Base-by-base conservation (phyloP, 2,888 invertebrate species). In the Euclidia mi region DNA sequence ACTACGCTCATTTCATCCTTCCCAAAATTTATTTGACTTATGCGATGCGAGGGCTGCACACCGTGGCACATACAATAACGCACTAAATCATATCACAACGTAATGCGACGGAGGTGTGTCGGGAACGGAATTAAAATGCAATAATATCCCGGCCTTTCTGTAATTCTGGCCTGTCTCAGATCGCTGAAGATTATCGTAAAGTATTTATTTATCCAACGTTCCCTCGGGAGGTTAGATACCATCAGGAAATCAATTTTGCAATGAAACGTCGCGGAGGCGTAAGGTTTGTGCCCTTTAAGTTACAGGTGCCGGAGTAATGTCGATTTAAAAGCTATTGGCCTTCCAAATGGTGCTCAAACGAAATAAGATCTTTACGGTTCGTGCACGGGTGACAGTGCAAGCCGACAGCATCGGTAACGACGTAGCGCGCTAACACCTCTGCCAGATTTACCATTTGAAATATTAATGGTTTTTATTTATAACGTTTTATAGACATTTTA, bases 161-260 rank as follows among this genome's bases (percentile, higher is more conserved):
- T 92, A 92, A 91, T 91, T 84, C 90, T 84, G 89, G 87, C 87
- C 91, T 92, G 92, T 90, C 92, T 88, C 88, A 82, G 91, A 92
- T 91, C 88, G 83, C 73, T 63, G 78, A 73, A 91, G 92, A 94
- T 94, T 91, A 92, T 91, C 90, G 86, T 88, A 90, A 91, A 92
- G 89, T 92, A 92, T 93, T 94, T 94, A 94, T 94, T 93, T 94
- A 91, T 91, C 91, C 91, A 90, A 65, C 79, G 80, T 89, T 88
- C 91, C 92, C 91, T 88, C 84, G 79, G 91, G 93, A 90, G 85
- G 84, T 88, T 85, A 88, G 94, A 94, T 94, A 92, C 78, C 87
- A 94, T 93, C 93, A 79, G 87, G 90, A 88, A 94, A 94, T 94
- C 94, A 94, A 94, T 94, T 94, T 93, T 87, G 88, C 88, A 83